Percentiles rank a stretch among this genome's conserved stretches.
These are phyloP conservation scores for Tolypeutes matacus DNA, from an alignment of 2,797 vertebrate genomes.

Conservation along the genomic window DNA sequence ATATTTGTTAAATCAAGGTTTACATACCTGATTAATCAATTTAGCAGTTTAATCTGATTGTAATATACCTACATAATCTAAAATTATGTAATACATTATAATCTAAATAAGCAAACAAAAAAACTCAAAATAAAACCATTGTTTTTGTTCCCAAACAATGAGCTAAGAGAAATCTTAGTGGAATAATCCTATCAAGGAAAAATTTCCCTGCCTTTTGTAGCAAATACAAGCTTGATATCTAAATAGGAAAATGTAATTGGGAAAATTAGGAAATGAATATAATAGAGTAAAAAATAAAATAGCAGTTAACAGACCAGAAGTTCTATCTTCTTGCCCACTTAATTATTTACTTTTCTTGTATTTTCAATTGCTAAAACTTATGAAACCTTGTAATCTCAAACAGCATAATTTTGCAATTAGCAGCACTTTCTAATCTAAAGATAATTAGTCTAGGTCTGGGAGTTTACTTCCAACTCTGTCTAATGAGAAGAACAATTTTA, in stretches of 20 bases:
- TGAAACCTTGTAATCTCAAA: neutral
- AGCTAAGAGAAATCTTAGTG: neutral
- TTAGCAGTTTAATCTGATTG: neutral
- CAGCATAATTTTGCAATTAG: constrained; percentile 62
- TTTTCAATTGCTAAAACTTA: constrained; percentile 45
- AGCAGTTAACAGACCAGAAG: constrained; percentile 46
- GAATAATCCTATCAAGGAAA: neutral
- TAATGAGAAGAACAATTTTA: constrained; percentile 58
- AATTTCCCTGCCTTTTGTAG: neutral
- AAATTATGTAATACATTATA: neutral
- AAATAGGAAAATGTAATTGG: neutral
- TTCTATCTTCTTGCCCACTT: neutral
- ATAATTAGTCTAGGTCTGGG: neutral
- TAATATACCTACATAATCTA: neutral
- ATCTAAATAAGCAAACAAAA: neutral
- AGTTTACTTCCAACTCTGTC: constrained; percentile 60
- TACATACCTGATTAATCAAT: neutral
- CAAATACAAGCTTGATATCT: constrained; percentile 46
- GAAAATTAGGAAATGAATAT: constrained; percentile 1
- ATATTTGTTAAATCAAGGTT: neutral
- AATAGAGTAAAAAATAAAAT: constrained; percentile 56
- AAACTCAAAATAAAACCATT: too few species aligned
- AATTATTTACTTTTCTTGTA: constrained; percentile 48
- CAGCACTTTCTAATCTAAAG: constrained; percentile 37
- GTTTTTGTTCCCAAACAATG: neutral